These are phyloP conservation scores for Scytalopus superciliaris DNA, from an alignment of 2,113 vertebrate species.

Conservation along the genomic window DNA sequence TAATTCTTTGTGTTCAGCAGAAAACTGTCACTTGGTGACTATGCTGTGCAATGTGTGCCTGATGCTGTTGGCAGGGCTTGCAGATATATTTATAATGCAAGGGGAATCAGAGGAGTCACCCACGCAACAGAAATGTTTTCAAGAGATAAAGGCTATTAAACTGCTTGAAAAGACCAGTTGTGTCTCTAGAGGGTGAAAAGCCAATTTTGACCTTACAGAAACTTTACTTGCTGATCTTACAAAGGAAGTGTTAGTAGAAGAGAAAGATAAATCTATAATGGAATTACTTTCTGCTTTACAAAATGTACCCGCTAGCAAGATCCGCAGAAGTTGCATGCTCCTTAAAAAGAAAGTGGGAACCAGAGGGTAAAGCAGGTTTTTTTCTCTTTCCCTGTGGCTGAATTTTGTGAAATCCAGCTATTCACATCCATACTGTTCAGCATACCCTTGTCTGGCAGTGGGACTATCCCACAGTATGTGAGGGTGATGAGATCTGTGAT, in stretches of 20 bases:
- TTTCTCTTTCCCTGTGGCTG: background rate
- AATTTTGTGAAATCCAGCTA: background rate
- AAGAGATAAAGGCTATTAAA: conserved; percentile 53
- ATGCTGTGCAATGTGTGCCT: background rate
- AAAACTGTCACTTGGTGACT: background rate
- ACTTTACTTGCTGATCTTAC: conserved; percentile 36
- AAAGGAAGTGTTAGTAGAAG: background rate
- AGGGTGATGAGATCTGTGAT: background rate
- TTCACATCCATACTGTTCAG: background rate
- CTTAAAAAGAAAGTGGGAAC: background rate
- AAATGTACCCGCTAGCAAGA: background rate
- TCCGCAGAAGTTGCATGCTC: background rate
- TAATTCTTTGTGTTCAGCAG: background rate
- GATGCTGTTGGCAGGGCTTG: background rate
- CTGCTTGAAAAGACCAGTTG: conserved; percentile 40
- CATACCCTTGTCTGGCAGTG: background rate
- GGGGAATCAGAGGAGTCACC: conserved; percentile 5
- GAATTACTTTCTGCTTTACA: conserved; percentile 13
- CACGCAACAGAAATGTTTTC: conserved; percentile 15
- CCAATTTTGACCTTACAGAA: conserved; percentile 46
- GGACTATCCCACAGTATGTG: background rate
- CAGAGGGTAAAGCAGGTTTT: background rate
- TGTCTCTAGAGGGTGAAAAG: conserved; percentile 43
- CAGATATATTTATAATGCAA: conserved; percentile 34
- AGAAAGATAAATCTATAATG: conserved; percentile 42